A percentile compares a stretch with the other conserved stretches of the same genome.
Evolutionary conservation across 2,797 vertebrate species (phyloP).

Genomic region (Enteromius unitaeniatus): DNA sequence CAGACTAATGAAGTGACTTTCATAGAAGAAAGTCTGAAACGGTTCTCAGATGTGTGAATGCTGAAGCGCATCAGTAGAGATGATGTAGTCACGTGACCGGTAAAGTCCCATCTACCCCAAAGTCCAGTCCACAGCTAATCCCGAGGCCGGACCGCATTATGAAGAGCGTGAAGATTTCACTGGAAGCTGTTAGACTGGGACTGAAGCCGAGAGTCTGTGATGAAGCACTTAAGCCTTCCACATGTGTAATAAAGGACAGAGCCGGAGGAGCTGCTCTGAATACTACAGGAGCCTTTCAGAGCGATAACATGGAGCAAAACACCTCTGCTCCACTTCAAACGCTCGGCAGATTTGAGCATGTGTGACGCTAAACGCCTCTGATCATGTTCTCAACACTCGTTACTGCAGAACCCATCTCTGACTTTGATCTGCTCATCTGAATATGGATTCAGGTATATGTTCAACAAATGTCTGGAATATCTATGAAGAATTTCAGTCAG

Average conservation of each 20-base stretch:
- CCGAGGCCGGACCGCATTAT: neutral
- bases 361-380: neutral
- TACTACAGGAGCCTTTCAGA: slow-evolving; percentile 69
- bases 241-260: slow-evolving; percentile 72
- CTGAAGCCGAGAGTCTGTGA: slow-evolving; percentile 67
- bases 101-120: neutral
- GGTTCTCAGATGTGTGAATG: neutral
- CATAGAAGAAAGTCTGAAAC: neutral
- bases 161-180: neutral
- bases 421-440: slow-evolving; percentile 24
- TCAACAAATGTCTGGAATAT: neutral
- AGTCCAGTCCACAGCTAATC: neutral
- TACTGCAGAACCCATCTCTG: neutral
- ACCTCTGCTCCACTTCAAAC: slow-evolving; percentile 74
- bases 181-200: slow-evolving; percentile 51
- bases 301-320: slow-evolving; percentile 74
- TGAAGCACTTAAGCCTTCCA: slow-evolving; percentile 72
- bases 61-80: neutral
- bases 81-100: neutral
- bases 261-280: slow-evolving; percentile 67
- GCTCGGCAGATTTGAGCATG: slow-evolving; percentile 45
- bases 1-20: neutral
- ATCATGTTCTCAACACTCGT: slow-evolving; percentile 12
- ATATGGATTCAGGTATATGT: slow-evolving; percentile 2
- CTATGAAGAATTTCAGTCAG: no score